Base-by-base conservation (phyloP, 2,797 vertebrate species). In the Todus mexicanus region DNA sequence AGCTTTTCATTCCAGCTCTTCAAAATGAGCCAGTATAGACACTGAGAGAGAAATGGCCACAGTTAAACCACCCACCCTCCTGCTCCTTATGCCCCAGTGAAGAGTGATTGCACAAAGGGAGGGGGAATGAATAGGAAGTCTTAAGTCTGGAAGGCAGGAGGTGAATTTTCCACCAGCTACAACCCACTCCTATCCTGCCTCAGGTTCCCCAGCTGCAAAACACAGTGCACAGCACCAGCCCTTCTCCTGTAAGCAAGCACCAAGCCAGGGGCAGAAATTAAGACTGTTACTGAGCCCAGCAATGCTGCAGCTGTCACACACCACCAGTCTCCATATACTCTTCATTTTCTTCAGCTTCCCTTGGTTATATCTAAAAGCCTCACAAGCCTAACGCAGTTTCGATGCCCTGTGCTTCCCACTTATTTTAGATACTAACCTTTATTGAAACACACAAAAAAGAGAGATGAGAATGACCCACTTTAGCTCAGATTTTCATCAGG, bases 21-120 rank as follows among this genome's bases (percentile, higher is more conserved):
- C 64, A 23, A 37, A 37, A n/a, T 1, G 8, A 61, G 19, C 38
- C 6, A 25, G 2, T 2, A 27, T 0, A 23, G 53, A 12, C 7
- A 31, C 2, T 0, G 0, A 37, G 27, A 38, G 38, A 83, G 60
- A 73, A 78, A 16, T 0, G 0, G 53, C 8, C 51, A 2, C 47
- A 27, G 29, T 18, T 48, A 19, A 47, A 26, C 6, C 35, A 12
- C 10, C 25, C 14, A 13, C 10, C 4, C 12, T 6, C 6, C 37
- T 33, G 38, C 50, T 70, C 35, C 57, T 60, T 18, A 13, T 1
- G 6, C 20, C 35, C 63, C 6, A 11, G 12, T 20, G 26, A 42
- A 57, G 16, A 50, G 23, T 0, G 4, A 42, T 2, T 15, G 37
- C 38, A 40, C 6, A 56, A 54, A 31, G 35, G 26, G 12, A 71